Evolutionary conservation across 2,113 vertebrate genomes (phyloP).

Genomic region (Scophthalmus maximus): DNA sequence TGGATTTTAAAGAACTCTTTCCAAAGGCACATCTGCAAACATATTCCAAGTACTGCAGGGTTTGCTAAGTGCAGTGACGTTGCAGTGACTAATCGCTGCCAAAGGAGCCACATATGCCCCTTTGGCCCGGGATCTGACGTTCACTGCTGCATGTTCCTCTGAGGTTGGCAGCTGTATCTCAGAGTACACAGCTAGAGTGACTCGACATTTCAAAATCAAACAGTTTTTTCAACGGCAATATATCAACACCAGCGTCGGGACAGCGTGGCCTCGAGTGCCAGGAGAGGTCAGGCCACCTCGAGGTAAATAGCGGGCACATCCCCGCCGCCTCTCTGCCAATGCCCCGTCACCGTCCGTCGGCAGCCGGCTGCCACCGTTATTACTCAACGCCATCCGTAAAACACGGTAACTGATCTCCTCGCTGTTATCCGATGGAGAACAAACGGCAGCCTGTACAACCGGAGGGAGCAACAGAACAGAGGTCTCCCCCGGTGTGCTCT

Average conservation of each 20-base stretch:
- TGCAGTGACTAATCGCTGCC: neutral
- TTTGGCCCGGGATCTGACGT: slow-evolving; percentile 15
- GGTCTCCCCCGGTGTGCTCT: slow-evolving; percentile 29
- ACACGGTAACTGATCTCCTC: slow-evolving; percentile 68
- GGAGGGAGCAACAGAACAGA: slow-evolving; percentile 33
- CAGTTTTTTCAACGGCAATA: neutral
- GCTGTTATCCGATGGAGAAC: slow-evolving; percentile 63
- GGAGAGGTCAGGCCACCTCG: slow-evolving; percentile 26
- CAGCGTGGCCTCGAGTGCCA: slow-evolving; percentile 11
- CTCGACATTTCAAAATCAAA: neutral
- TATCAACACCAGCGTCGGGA: slow-evolving; percentile 13
- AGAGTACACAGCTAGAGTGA: neutral
- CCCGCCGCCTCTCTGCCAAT: slow-evolving; percentile 48
- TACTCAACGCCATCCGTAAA: slow-evolving; percentile 66
- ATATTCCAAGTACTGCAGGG: too few relatives aligned
- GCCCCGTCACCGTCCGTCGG: slow-evolving; percentile 21
- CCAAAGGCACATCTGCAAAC: neutral
- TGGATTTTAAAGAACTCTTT: too few relatives aligned
- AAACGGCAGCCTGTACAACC: slow-evolving; percentile 51
- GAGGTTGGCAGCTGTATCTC: neutral
- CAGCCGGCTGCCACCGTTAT: slow-evolving; percentile 64
- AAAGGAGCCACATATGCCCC: slow-evolving; percentile 2
- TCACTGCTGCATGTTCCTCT: neutral
- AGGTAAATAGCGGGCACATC: slow-evolving; percentile 45
- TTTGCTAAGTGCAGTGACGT: neutral